These are phyloP conservation scores for Macrotis lagotis DNA, from an alignment of 2,113 vertebrate genomes.

Conservation along the genomic window DNA sequence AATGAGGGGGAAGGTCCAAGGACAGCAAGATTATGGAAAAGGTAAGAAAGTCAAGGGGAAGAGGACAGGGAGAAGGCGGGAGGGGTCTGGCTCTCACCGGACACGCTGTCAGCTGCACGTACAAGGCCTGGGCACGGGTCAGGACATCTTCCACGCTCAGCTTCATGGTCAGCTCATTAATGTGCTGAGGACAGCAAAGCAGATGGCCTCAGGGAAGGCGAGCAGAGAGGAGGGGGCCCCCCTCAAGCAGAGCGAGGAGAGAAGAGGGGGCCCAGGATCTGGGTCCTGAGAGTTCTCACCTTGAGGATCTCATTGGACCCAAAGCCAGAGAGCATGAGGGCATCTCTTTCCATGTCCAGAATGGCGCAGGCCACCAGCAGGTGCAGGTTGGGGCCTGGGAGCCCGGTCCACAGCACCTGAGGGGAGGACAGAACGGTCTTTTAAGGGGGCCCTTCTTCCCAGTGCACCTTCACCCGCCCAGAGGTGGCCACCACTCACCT, in stretches of 20 bases:
- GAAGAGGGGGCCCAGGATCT: accelerated
- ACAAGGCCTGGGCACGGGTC: constrained; percentile 87
- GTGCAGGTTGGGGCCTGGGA: constrained; percentile 92
- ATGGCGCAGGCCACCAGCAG: constrained; percentile 92
- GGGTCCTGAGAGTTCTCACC: constrained; percentile 74
- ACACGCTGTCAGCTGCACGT: constrained; percentile 87
- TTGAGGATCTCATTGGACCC: constrained; percentile 96
- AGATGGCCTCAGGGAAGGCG: background rate
- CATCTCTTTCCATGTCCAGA: constrained; percentile 89
- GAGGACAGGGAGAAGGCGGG: background rate
- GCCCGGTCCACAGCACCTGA: constrained; percentile 91
- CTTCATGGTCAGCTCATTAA: constrained; percentile 95
- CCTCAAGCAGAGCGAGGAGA: background rate
- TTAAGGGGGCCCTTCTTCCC: background rate
- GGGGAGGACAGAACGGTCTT: background rate
- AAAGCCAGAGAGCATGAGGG: constrained; percentile 91
- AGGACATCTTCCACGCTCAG: constrained; percentile 89
- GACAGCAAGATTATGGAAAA: no score
- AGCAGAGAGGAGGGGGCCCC: no score
- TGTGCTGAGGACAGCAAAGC: constrained; percentile 85
- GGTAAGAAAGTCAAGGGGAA: background rate
- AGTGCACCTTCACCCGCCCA: background rate
- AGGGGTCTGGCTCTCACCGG: constrained; percentile 59
- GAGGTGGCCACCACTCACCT: constrained; percentile 81
- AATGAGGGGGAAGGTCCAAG: background rate